Evolutionary conservation across 2,113 vertebrate species (phyloP).

Genomic region (Cyanistes caeruleus): DNA sequence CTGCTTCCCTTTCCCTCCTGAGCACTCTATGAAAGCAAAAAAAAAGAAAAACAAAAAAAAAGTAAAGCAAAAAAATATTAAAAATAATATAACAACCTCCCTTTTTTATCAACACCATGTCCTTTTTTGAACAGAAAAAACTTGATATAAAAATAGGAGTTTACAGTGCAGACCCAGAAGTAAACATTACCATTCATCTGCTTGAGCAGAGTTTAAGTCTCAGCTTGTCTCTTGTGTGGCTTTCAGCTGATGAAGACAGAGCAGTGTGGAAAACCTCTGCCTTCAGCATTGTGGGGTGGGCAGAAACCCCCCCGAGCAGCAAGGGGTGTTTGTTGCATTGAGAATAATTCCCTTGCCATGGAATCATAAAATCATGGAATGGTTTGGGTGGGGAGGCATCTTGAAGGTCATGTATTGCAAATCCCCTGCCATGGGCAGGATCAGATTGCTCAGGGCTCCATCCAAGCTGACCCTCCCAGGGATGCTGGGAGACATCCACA

Average conservation of each 20-base stretch:
- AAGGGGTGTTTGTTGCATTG: fast-evolving
- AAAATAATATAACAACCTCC: neutral
- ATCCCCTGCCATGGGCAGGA: too few species aligned
- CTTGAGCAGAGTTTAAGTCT: neutral
- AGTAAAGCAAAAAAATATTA: neutral
- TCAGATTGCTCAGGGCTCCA: neutral
- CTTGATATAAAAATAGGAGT: neutral
- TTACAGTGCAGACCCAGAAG: neutral
- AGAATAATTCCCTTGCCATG: neutral
- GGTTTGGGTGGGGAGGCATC: neutral
- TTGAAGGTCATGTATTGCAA: neutral
- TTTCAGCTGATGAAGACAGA: neutral
- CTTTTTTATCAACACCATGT: neutral
- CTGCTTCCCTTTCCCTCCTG: neutral
- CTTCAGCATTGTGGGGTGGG: fast-evolving
- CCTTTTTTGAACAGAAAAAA: neutral
- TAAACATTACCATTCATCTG: neutral
- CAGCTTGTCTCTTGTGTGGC: neutral
- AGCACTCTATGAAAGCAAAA: fast-evolving
- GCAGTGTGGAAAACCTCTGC: neutral
- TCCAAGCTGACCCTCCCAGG: neutral
- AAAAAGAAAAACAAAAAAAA: neutral
- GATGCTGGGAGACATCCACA: neutral
- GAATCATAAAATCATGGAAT: neutral
- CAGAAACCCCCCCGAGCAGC: neutral